Evolutionary conservation across 2,113 vertebrate genomes (phyloP), one percentile per base, ranked within the genome.

Genomic region (Scopus umbretta): DNA sequence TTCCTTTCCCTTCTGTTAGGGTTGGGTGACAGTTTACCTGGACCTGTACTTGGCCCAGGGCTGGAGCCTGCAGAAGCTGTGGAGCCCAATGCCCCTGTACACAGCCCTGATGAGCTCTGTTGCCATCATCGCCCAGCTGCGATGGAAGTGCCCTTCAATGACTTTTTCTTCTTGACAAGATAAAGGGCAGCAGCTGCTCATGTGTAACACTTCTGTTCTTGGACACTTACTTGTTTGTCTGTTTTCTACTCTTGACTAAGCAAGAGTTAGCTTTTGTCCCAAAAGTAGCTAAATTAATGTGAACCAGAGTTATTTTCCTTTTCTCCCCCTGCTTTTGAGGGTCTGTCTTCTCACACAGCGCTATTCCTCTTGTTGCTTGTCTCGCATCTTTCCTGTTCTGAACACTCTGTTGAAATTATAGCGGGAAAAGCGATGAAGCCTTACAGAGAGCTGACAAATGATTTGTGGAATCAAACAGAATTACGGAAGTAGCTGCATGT

Each of bases 311-410:
- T 70, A 6, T 30, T 93, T 73, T 70, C 36, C 8, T 80, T 13
- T 43, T 50, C 19, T 40, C 4, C 17, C 30, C 26, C 6, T 5
- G 0, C 19, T 71, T 78, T 47, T 55, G 47, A 59, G 52, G 38
- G 5, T 32, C 40, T 82, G 30, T 29, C 10, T 83, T 84, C 56
- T 91, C n/a, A 7, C 20, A 6, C 6, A 29, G 40, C 0, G 0
- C 13, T 20, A 0, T 58, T 80, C 16, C 27, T 93, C 29, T 72
- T 58, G 3, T 5, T 78, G 34, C 47, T 53, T 58, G 16, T 82
- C 25, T 76, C 4, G 1, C n/a, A 19, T 86, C 56, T 93, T 68
- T 58, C 34, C 71, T 82, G 10, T 16, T 73, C 6, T 55, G 16
- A 62, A 40, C 76, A n/a, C 30, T 49, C 25, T 62, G 19, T 42